These are phyloP conservation scores for Sorex maritimensis DNA, from an alignment of 2,797 vertebrate species.

Conservation along the genomic window DNA sequence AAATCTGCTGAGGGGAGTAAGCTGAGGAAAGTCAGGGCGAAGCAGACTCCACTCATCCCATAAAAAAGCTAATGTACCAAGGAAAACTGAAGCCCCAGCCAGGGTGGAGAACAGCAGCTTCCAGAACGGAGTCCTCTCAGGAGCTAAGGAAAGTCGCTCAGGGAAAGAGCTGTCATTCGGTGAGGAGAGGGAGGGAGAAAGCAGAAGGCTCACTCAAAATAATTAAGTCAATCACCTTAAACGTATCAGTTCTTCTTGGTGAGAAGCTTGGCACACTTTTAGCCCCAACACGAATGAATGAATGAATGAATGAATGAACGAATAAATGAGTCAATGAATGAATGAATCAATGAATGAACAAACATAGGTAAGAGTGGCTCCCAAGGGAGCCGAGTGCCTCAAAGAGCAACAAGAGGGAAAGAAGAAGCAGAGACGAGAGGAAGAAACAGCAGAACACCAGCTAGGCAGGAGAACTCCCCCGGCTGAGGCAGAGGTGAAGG, in stretches of 20 bases:
- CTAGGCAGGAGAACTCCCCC: background rate
- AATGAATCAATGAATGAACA: too few relatives aligned
- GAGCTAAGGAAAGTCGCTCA: background rate
- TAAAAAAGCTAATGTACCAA: background rate
- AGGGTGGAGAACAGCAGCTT: accelerated
- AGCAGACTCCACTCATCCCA: background rate
- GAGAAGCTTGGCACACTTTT: background rate
- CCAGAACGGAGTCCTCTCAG: background rate
- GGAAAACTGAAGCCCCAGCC: background rate
- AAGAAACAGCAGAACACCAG: background rate
- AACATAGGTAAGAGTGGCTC: background rate
- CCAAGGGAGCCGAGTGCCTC: background rate
- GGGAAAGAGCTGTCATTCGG: background rate
- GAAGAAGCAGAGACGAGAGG: background rate
- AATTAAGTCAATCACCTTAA: background rate
- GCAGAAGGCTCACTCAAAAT: background rate
- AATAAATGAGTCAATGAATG: too few relatives aligned
- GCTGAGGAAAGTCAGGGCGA: background rate
- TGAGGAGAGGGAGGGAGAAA: background rate
- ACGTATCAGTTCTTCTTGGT: conserved; percentile 14
- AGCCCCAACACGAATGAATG: background rate
- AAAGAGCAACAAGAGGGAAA: background rate
- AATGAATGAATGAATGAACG: background rate
- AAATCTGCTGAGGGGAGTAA: background rate
- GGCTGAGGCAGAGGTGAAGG: background rate